A percentile compares a stretch with the other conserved stretches of the same genome.
Evolutionary conservation across 2,888 invertebrate genomes (phyloP).

Genomic region (Chesias legatella): DNA sequence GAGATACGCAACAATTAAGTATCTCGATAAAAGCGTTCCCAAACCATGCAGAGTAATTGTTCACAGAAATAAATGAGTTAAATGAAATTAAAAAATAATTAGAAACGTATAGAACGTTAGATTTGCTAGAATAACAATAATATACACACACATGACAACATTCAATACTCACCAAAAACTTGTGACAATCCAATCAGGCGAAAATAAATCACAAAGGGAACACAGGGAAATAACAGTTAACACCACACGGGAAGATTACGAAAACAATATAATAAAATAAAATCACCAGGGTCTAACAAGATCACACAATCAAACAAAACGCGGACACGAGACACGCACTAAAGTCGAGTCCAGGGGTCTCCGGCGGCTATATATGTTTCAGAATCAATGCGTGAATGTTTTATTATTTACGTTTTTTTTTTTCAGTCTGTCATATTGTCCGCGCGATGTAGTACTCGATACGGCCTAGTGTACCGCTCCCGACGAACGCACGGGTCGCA

Average conservation of each 20-base stretch:
- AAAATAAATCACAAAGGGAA: conserved; percentile 65
- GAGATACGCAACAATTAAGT: no score
- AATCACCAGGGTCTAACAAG: conserved; percentile 70
- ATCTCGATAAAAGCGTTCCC: no score
- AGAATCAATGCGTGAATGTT: conserved; percentile 72
- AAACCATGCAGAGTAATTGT: no score
- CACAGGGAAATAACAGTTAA: conserved; percentile 54
- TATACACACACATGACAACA: conserved; percentile 14
- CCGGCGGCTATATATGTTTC: conserved; percentile 56
- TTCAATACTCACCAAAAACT: conserved; percentile 56
- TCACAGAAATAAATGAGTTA: no score
- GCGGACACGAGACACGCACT: conserved; percentile 40
- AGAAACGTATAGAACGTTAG: no score
- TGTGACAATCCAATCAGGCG: conserved; percentile 69
- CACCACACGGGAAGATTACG: conserved; percentile 57
- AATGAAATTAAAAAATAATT: no score
- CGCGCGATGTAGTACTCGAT: conserved; percentile 49
- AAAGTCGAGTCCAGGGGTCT: conserved; percentile 38
- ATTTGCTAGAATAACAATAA: not conserved
- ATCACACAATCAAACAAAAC: conserved; percentile 62
- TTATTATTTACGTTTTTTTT: conserved; percentile 79
- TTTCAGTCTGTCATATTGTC: conserved; percentile 67
- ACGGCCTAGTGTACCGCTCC: conserved; percentile 53
- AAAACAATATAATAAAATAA: conserved; percentile 68
- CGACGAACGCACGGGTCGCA: conserved; percentile 75